These are phyloP conservation scores for Enteromius viviparus DNA, from an alignment of 2,797 vertebrate species.

Conservation along the genomic window DNA sequence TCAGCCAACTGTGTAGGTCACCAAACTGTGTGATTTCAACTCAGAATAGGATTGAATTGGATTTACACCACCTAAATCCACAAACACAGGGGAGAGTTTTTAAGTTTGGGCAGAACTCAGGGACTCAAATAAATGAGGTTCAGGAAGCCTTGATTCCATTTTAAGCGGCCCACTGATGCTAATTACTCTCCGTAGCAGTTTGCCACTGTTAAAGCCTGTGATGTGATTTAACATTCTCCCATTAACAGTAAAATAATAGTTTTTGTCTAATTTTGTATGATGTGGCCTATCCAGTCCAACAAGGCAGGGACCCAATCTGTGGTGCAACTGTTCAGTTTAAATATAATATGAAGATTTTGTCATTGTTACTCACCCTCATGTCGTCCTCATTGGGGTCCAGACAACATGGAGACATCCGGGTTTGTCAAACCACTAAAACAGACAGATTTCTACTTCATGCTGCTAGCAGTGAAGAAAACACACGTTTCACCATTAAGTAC, in stretches of 20 bases:
- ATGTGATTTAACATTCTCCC: conserved; percentile 64
- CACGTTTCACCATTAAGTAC: background rate
- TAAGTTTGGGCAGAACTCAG: conserved; percentile 41
- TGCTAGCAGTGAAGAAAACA: background rate
- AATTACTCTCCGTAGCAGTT: conserved; percentile 64
- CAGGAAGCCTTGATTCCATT: conserved; percentile 59
- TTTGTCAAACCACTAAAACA: background rate
- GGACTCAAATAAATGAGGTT: conserved; percentile 31
- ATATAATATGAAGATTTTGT: conserved; percentile 40
- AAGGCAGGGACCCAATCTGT: conserved; percentile 41
- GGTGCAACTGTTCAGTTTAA: conserved; percentile 67
- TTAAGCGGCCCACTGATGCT: conserved; percentile 63
- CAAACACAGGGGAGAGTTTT: conserved; percentile 42
- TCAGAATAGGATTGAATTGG: conserved; percentile 45
- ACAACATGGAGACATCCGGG: background rate
- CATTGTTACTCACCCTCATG: background rate
- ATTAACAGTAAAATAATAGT: conserved; percentile 41
- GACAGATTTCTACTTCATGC: background rate
- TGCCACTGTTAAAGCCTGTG: conserved; percentile 64
- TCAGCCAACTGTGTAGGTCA: conserved; percentile 53
- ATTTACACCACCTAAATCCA: conserved; percentile 44
- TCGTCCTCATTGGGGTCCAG: background rate
- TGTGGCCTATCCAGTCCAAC: conserved; percentile 34
- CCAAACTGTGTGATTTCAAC: conserved; percentile 50
- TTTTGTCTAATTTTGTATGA: background rate